phyloP scores from a whole-genome alignment of 1,140 invertebrate genomes.

The Trichoplusia ni region DNA sequence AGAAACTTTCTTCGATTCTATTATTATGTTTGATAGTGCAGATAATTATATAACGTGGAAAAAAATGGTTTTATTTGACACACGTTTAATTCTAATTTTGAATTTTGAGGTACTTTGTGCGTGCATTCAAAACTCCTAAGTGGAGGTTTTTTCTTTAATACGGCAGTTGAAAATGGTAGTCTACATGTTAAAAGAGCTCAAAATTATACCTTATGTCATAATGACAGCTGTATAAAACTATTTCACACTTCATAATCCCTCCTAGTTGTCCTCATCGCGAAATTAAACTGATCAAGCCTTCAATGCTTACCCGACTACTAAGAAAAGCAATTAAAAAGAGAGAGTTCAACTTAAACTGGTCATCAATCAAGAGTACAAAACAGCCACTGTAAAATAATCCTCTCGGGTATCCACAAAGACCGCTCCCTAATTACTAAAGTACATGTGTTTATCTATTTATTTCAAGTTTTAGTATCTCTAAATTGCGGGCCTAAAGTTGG shows the following conservation, averaged over 20 bases:
- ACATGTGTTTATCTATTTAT: constrained; percentile 11
- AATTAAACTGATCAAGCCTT: neutral
- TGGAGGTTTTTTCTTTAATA: no score
- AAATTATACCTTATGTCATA: no score
- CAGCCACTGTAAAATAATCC: neutral
- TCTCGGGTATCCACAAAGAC: neutral
- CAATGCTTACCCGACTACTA: constrained; percentile 3
- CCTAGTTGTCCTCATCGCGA: neutral
- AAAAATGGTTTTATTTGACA: no score
- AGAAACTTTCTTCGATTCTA: no score
- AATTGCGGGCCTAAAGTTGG: neutral
- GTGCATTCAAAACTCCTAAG: no score
- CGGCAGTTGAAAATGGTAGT: no score
- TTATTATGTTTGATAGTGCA: no score
- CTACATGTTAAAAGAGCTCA: no score
- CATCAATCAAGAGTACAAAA: neutral
- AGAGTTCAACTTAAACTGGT: neutral
- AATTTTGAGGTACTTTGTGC: no score
- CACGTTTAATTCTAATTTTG: no score
- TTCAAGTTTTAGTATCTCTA: neutral
- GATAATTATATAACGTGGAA: no score
- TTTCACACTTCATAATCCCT: neutral
- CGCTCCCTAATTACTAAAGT: neutral
- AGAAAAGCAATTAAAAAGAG: constrained; percentile 12
- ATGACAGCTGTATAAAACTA: neutral